Evolutionary conservation across 2,113 vertebrate species (phyloP).

Genomic region (Psephotus haematonotus): DNA sequence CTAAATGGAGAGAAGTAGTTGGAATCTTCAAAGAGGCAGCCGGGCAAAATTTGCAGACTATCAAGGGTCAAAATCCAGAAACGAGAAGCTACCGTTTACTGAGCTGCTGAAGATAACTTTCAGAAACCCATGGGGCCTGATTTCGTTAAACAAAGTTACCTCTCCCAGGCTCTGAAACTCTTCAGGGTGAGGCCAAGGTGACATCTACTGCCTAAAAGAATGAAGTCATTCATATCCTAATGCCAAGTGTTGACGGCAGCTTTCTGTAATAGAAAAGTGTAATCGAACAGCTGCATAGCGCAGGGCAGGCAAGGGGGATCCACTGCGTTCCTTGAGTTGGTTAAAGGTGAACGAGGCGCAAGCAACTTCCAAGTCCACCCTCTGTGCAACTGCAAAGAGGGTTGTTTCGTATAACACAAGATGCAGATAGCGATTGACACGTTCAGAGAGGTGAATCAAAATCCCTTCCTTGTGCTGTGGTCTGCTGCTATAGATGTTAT

Average conservation of each 20-base stretch:
- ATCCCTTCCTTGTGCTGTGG: background rate
- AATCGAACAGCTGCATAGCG: background rate
- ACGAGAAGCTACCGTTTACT: background rate
- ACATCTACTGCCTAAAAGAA: background rate
- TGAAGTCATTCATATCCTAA: background rate
- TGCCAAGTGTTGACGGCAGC: background rate
- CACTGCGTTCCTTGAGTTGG: background rate
- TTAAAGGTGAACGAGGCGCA: background rate
- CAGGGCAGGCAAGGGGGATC: background rate
- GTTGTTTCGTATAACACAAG: background rate
- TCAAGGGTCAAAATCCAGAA: background rate
- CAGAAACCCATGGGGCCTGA: background rate
- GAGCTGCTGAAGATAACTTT: background rate
- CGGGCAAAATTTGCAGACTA: background rate
- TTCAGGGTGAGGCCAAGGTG: background rate
- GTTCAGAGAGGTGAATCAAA: background rate
- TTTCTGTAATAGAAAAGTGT: background rate
- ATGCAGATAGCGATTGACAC: background rate
- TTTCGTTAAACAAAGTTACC: background rate
- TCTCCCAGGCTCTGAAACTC: background rate
- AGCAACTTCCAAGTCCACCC: background rate
- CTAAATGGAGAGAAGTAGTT: background rate
- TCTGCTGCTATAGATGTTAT: background rate
- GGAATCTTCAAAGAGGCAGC: background rate
- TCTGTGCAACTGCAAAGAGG: background rate